These are phyloP conservation scores for Micoletzkya japonica DNA, from an alignment of 2,888 invertebrate species.

Conservation along the genomic window DNA sequence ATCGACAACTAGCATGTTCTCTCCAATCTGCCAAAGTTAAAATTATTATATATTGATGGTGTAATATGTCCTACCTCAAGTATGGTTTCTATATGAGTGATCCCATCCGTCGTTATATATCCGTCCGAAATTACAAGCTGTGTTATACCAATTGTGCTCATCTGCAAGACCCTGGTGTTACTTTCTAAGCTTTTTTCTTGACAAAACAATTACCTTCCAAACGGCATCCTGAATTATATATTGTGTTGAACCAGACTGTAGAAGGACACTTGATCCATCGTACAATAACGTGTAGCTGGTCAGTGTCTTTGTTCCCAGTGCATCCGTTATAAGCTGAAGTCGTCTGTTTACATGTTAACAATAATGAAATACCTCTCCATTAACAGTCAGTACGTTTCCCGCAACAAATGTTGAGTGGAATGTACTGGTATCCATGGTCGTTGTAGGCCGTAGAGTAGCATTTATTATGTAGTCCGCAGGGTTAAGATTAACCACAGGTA, in stretches of 20 bases:
- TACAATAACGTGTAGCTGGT: background rate
- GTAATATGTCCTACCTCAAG: slow-evolving; percentile 18
- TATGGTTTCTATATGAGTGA: slow-evolving; percentile 26
- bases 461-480: too few relatives aligned
- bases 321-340: background rate
- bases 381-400: background rate
- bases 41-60: background rate
- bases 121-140: slow-evolving; percentile 4
- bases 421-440: background rate
- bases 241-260: background rate
- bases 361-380: background rate
- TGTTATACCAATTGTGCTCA: background rate
- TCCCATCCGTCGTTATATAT: slow-evolving; percentile 4
- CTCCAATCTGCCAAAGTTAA: background rate
- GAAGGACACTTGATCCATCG: slow-evolving; percentile 8
- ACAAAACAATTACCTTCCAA: slow-evolving; percentile 12
- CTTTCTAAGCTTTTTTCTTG: too few relatives aligned
- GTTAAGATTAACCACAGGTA: too few relatives aligned
- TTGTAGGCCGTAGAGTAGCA: background rate
- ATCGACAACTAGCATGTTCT: slow-evolving; percentile 27
- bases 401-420: background rate
- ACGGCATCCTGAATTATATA: slow-evolving; percentile 21
- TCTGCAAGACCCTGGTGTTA: background rate
- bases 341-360: background rate
- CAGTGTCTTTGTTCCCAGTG: background rate